Conservation (phyloP, 2,888 invertebrate genomes). For the Macroteleia sp. region DNA sequence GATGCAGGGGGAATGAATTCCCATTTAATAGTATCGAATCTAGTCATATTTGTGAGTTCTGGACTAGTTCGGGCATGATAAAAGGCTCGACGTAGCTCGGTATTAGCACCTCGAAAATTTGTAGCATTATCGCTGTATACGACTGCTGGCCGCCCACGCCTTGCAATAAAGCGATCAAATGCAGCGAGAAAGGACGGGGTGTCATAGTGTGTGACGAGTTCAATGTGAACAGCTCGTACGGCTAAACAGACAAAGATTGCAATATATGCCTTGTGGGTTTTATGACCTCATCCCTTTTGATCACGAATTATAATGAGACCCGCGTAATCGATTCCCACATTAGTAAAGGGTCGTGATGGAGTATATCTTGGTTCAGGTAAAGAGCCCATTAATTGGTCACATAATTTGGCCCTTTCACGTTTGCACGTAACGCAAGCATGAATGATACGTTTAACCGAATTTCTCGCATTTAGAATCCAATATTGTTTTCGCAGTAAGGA, state of each 20-base stretch:
- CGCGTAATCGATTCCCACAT: neutral
- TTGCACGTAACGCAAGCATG: neutral
- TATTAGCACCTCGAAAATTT: conserved; percentile 6
- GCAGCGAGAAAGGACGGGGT: neutral
- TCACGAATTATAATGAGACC: neutral
- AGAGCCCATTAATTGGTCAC: neutral
- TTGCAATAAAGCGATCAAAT: neutral
- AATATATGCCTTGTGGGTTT: neutral
- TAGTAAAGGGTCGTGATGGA: neutral
- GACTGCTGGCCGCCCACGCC: neutral
- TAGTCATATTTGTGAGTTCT: neutral
- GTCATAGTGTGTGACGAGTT: neutral
- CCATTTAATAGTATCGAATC: neutral
- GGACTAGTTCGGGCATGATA: neutral
- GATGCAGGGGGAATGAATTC: neutral
- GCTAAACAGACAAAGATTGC: neutral
- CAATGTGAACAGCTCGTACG: conserved; percentile 1
- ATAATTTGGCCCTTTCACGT: neutral
- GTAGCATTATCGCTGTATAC: neutral
- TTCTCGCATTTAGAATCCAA: conserved; percentile 23
- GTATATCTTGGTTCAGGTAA: neutral
- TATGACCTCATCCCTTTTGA: neutral
- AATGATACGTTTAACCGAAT: neutral
- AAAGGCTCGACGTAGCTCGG: neutral
- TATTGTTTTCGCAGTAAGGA: neutral